Percentiles rank a stretch among this genome's conserved stretches.
phyloP scores from a whole-genome alignment of 2,888 invertebrate species.

The Nemurella pictetii region DNA sequence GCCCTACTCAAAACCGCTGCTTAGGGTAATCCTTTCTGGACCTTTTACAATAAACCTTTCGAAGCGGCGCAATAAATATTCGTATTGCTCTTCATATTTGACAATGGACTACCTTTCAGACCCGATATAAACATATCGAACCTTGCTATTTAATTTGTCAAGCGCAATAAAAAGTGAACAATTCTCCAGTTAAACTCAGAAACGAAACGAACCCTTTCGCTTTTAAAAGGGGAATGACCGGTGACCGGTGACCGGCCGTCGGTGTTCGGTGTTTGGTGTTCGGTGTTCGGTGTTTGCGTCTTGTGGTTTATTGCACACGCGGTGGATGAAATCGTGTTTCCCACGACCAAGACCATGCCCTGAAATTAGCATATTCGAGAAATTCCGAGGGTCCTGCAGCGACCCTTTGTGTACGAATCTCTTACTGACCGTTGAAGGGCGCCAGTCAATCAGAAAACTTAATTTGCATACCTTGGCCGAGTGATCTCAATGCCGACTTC shows the following conservation, averaged over 20 bases:
- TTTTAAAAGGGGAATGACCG: neutral
- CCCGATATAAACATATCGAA: neutral
- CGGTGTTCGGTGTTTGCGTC: neutral
- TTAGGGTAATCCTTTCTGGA: neutral
- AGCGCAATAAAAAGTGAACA: neutral
- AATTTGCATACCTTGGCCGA: neutral
- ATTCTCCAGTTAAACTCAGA: neutral
- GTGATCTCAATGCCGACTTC: neutral
- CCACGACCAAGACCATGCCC: neutral
- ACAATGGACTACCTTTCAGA: neutral
- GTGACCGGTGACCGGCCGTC: neutral
- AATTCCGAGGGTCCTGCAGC: neutral
- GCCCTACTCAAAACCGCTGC: neutral
- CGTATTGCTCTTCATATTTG: neutral
- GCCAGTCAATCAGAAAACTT: neutral
- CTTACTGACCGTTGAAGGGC: neutral
- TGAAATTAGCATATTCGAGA: neutral
- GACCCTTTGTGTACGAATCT: neutral
- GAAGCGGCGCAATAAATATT: neutral
- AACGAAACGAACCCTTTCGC: neutral
- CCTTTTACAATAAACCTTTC: neutral
- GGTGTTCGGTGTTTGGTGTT: neutral
- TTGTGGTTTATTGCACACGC: neutral
- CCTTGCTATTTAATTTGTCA: slow-evolving; percentile 8
- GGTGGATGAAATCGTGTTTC: neutral